A percentile compares a stretch with the other conserved stretches of the same genome.
These are phyloP conservation scores for Cecropterus lyciades DNA, from an alignment of 1,140 invertebrate species.

Conservation along the genomic window DNA sequence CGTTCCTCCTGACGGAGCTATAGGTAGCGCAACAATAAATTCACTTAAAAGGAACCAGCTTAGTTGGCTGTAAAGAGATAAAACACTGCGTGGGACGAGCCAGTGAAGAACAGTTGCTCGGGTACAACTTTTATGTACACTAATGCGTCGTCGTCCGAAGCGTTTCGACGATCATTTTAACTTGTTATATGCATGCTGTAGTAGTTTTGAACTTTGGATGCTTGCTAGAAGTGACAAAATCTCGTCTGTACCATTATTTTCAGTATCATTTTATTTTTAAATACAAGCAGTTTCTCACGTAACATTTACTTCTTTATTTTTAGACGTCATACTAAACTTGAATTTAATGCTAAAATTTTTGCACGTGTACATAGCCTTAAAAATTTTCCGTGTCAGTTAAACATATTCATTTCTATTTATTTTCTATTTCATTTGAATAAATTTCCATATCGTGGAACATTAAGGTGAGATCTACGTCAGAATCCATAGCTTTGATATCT, in stretches of 20 bases:
- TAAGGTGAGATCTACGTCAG: slow-evolving; percentile 4
- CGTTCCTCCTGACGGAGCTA: slow-evolving; percentile 59
- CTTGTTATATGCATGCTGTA: slow-evolving; percentile 15
- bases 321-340: neutral
- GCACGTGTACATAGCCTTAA: neutral
- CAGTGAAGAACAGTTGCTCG: slow-evolving; percentile 63
- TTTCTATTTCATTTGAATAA: slow-evolving; percentile 21
- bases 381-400: neutral
- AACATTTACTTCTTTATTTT: too few species aligned
- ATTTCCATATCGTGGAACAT: slow-evolving; percentile 1
- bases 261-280: neutral
- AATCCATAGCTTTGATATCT: slow-evolving; percentile 5
- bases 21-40: slow-evolving; percentile 77
- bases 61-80: slow-evolving; percentile 69
- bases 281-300: too few species aligned
- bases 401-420: too few species aligned
- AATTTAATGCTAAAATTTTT: too few species aligned
- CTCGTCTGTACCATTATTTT: neutral
- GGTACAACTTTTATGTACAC: slow-evolving; percentile 68
- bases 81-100: slow-evolving; percentile 70
- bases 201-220: neutral
- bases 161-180: slow-evolving; percentile 34
- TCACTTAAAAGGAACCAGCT: slow-evolving; percentile 66
- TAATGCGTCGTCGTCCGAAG: slow-evolving; percentile 46
- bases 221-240: neutral